A percentile compares a stretch with the other conserved stretches of the same genome.
phyloP scores from a whole-genome alignment of 2,888 invertebrate species.

The Ornithoptera alexandrae region DNA sequence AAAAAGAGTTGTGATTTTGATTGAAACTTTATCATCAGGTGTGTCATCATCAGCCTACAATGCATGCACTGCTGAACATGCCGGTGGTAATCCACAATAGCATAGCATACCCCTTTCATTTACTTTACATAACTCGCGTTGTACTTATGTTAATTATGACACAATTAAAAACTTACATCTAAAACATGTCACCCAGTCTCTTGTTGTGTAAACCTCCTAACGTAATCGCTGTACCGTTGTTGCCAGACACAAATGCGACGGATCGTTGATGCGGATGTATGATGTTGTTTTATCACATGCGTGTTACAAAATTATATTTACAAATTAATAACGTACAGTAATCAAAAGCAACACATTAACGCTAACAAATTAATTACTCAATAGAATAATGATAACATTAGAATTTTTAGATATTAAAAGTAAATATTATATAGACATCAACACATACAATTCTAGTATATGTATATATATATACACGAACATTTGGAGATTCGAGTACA shows the following conservation, averaged over 20 bases:
- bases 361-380: slow-evolving; percentile 4
- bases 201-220: background rate
- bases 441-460: slow-evolving; percentile 1
- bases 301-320: slow-evolving; percentile 14
- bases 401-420: background rate
- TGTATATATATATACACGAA: too few relatives aligned
- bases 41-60: too few relatives aligned
- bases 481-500: slow-evolving; percentile 5
- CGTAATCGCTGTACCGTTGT: background rate
- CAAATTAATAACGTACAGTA: slow-evolving; percentile 18
- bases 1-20: too few relatives aligned
- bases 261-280: too few relatives aligned
- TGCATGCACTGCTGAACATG: too few relatives aligned
- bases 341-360: slow-evolving; percentile 21
- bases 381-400: background rate
- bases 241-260: background rate
- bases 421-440: background rate
- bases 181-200: slow-evolving; percentile 1
- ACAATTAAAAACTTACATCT: slow-evolving; percentile 20
- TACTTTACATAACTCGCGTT: too few relatives aligned
- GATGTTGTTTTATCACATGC: too few relatives aligned
- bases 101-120: too few relatives aligned
- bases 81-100: too few relatives aligned
- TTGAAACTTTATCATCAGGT: too few relatives aligned
- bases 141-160: background rate